Evolutionary conservation across 2,113 vertebrate species (phyloP), one percentile per base, ranked within the genome.

Genomic region (Seriola aureovittata): DNA sequence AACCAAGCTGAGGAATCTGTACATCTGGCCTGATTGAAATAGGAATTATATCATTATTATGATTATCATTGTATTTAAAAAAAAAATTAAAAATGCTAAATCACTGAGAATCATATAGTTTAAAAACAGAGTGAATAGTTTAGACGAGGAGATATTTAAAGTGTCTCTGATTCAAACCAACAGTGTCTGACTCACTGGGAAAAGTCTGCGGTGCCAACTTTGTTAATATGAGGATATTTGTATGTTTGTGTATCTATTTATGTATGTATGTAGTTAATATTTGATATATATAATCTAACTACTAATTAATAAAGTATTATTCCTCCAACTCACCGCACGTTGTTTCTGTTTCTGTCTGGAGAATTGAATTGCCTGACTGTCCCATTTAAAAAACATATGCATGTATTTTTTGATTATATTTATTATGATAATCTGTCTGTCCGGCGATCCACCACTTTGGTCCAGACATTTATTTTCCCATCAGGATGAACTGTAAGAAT

Each of bases 191-290:
- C 75, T 69, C 8, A 4, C 42, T 60, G 29, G 48, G 29, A 63
- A 65, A 55, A 60, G 38, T 71, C 67, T 38, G 52, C n/a, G 60
- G 81, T 80, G 57, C 42, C 64, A 69, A 62, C 55, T 85, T 65
- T 79, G 80, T 84, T 73, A 3, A 86, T 71, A 69, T 46, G 23
- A 72, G 0, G 21, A 78, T 59, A 57, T 80, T 70, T 87, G 59
- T 75, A 66, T 74, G 71, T 77, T 71, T 74, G 48, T 87, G 13
- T 68, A 16, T 80, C 0, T 80, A 83, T 86, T 71, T 84, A 87
- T 74, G 74, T 78, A 75, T 65, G 63, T 68, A 78, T 64, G 73
- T 44, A 62, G 55, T 48, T 67, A 58, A 81, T 88, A 70, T 87
- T 79, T 82, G 64, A 70, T 63, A 71, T 46, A 46, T 52, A 38